Percentiles rank a stretch among this genome's conserved stretches.
Conservation (phyloP, 1,140 invertebrate genomes). For the Tyrophagus putrescentiae region DNA sequence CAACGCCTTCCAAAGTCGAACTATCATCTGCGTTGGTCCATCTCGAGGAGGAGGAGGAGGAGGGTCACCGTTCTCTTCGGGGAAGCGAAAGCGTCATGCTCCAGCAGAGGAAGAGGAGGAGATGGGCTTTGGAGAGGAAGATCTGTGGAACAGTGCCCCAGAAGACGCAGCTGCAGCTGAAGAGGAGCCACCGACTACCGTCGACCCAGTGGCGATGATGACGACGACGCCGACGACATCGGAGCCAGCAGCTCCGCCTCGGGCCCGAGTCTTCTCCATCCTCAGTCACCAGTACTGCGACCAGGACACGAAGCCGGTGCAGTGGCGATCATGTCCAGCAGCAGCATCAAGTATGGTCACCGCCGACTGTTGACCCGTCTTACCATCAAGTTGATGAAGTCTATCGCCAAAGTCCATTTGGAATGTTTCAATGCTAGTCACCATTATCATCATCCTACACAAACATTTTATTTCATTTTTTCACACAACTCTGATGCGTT, state of each 20-base stretch:
- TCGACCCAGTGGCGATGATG: neutral
- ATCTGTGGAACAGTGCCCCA: too few relatives aligned
- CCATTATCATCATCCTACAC: too few relatives aligned
- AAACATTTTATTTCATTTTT: too few relatives aligned
- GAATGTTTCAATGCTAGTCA: too few relatives aligned
- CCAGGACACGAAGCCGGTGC: neutral
- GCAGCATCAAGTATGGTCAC: too few relatives aligned
- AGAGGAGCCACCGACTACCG: neutral
- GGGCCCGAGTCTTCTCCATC: neutral
- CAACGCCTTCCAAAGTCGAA: neutral
- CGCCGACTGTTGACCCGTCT: too few relatives aligned
- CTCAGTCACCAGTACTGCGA: conserved; percentile 5
- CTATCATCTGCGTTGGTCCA: conserved; percentile 12
- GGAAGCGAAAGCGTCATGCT: neutral
- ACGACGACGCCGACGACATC: neutral
- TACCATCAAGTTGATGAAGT: too few relatives aligned
- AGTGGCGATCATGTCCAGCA: conserved; percentile 14
- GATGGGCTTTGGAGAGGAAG: too few relatives aligned
- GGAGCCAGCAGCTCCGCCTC: neutral
- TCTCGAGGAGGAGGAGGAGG: too few relatives aligned
- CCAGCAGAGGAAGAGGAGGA: too few relatives aligned
- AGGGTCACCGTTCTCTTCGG: neutral
- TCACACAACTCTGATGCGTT: too few relatives aligned
- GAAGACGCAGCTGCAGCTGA: neutral
- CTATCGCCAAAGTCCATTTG: too few relatives aligned